phyloP scores from a whole-genome alignment of 2,888 invertebrate species.

The Leptogaster cylindrica region DNA sequence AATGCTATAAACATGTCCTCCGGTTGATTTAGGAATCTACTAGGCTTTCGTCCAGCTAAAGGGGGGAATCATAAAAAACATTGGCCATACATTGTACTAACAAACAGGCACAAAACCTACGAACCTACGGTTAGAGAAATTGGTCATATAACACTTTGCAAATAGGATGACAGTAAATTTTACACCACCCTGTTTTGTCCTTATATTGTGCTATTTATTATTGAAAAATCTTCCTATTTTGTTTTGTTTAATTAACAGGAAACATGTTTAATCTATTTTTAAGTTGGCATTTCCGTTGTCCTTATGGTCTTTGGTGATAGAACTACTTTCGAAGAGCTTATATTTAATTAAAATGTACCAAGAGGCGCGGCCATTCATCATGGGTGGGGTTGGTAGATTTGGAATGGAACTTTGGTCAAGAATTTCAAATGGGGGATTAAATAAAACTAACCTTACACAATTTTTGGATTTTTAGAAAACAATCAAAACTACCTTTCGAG shows the following conservation, averaged over 20 bases:
- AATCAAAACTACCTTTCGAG: no score
- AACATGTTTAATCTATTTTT: conserved; percentile 33
- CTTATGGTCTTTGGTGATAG: no score
- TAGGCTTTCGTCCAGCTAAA: conserved; percentile 29
- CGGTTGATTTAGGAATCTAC: conserved; percentile 56
- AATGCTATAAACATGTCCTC: conserved; percentile 62
- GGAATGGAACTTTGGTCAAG: no score
- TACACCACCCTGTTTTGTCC: conserved; percentile 32
- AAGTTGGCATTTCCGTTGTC: no score
- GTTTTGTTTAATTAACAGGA: conserved; percentile 38
- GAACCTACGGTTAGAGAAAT: conserved; percentile 40
- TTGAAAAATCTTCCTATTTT: conserved; percentile 34
- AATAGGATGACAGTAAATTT: conserved; percentile 44
- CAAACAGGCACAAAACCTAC: conserved; percentile 22
- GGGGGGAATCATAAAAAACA: conserved; percentile 42
- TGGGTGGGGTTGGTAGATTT: no score
- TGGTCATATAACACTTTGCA: conserved; percentile 43
- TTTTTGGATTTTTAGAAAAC: no score
- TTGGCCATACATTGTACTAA: conserved; percentile 25
- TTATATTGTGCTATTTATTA: conserved; percentile 41
- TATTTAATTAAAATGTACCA: no score
- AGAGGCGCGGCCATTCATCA: no score
- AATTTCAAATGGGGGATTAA: no score
- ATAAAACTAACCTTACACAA: no score
- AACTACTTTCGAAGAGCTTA: no score